Conservation (phyloP, 2,797 vertebrate species). For the Chloroceryle inda region DNA sequence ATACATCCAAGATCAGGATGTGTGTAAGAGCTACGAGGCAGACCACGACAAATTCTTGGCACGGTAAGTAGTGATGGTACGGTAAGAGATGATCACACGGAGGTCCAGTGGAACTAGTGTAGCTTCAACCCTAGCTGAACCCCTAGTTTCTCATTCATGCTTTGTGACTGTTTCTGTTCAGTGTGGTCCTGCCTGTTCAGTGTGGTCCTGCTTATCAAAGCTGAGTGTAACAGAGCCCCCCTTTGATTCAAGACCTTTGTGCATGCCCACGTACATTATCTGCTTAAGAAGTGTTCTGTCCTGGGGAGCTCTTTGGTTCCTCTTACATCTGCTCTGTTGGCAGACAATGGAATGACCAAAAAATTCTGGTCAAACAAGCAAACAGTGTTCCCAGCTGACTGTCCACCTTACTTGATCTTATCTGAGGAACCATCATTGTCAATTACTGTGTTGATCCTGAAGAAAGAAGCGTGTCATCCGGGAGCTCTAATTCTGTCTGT, state of each 20-base stretch:
- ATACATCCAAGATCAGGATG: conserved; percentile 54
- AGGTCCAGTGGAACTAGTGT: fast-evolving
- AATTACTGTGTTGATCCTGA: not conserved
- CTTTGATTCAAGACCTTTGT: not conserved
- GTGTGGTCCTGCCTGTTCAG: not conserved
- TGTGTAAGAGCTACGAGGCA: conserved; percentile 69
- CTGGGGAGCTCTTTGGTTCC: not conserved
- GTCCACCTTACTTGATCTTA: not conserved
- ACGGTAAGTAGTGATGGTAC: conserved; percentile 22
- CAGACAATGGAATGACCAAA: not conserved
- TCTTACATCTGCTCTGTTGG: not conserved
- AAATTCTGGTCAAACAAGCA: not conserved
- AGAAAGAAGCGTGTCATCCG: fast-evolving
- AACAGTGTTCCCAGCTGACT: not conserved
- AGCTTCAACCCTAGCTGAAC: not conserved
- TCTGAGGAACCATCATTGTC: not conserved
- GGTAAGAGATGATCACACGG: not conserved
- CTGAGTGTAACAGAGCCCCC: not conserved
- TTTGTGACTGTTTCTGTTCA: not conserved
- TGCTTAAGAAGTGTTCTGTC: not conserved
- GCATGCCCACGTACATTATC: not conserved
- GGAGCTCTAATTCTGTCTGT: not conserved
- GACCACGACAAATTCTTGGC: conserved; percentile 60
- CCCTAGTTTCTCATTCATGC: not conserved
- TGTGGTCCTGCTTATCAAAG: not conserved